Conservation (phyloP, 2,888 invertebrate species). For the Melitaea athalia region DNA sequence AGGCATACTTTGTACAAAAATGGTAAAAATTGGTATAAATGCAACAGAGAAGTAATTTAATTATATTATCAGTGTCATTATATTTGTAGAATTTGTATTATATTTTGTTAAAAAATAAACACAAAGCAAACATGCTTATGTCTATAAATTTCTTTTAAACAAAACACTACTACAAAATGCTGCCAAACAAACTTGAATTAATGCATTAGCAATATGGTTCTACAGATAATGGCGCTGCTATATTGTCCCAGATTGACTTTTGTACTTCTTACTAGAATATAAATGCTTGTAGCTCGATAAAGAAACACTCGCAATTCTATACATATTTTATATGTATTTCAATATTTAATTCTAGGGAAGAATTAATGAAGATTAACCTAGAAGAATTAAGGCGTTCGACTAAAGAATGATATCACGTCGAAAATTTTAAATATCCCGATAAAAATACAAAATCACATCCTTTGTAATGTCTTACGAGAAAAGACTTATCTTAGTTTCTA, state of each 20-base stretch:
- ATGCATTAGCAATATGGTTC: neutral
- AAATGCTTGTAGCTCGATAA: neutral
- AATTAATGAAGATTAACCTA: neutral
- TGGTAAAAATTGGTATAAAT: too few species aligned
- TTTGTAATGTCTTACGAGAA: too few species aligned
- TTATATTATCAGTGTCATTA: too few species aligned
- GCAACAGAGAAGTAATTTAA: too few species aligned
- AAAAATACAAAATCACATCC: too few species aligned
- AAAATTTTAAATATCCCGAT: too few species aligned
- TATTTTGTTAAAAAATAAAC: neutral
- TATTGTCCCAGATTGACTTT: constrained; percentile 10
- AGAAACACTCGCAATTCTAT: neutral
- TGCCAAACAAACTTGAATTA: neutral
- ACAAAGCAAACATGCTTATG: neutral
- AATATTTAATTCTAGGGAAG: neutral
- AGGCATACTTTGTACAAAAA: too few species aligned
- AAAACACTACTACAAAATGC: neutral
- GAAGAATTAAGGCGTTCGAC: too few species aligned
- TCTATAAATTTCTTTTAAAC: neutral
- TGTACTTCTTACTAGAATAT: constrained; percentile 18
- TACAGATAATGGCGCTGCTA: neutral
- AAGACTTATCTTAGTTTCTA: too few species aligned
- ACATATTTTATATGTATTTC: neutral
- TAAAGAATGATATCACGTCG: too few species aligned
- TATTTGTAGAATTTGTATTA: too few species aligned